phyloP scores from a whole-genome alignment of 2,888 invertebrate genomes.

The Eumacrocentrus americanus region DNA sequence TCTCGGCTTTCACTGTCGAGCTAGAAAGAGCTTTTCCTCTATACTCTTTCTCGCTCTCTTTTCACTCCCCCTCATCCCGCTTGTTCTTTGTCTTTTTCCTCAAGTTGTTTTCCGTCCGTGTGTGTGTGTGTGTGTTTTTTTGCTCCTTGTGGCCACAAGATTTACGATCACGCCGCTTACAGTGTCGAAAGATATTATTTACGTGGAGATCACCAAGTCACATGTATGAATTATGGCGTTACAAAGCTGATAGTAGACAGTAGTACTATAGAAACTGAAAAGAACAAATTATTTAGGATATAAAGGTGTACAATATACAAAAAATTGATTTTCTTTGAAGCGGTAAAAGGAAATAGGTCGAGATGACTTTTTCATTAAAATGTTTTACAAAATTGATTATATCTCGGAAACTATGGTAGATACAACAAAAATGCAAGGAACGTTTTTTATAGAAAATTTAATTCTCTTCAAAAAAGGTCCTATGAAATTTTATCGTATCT shows the following conservation, averaged over 20 bases:
- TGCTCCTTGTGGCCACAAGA: slow-evolving; percentile 16
- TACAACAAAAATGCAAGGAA: too few relatives aligned
- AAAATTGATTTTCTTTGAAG: too few relatives aligned
- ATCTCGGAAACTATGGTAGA: too few relatives aligned
- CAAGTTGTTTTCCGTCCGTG: background rate
- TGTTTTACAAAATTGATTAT: too few relatives aligned
- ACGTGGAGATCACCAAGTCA: slow-evolving; percentile 23
- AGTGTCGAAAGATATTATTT: slow-evolving; percentile 30
- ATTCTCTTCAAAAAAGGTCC: too few relatives aligned
- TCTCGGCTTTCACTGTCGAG: slow-evolving; percentile 28
- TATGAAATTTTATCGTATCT: too few relatives aligned
- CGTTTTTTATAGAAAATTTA: too few relatives aligned
- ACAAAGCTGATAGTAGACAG: too few relatives aligned
- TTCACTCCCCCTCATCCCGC: background rate
- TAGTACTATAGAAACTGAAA: slow-evolving; percentile 11
- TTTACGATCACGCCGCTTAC: slow-evolving; percentile 27
- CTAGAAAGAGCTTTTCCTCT: slow-evolving; percentile 25
- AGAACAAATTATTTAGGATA: background rate
- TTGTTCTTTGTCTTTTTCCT: slow-evolving; percentile 1
- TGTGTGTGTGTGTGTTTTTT: background rate
- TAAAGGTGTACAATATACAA: too few relatives aligned
- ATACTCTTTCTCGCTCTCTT: slow-evolving; percentile 7
- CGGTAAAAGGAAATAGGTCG: too few relatives aligned
- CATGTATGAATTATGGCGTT: slow-evolving; percentile 35
- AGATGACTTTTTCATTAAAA: too few relatives aligned